Percentiles rank a stretch among this genome's conserved stretches.
Evolutionary conservation across 1,140 invertebrate species (phyloP).

Genomic region (Zelostemma sp.): DNA sequence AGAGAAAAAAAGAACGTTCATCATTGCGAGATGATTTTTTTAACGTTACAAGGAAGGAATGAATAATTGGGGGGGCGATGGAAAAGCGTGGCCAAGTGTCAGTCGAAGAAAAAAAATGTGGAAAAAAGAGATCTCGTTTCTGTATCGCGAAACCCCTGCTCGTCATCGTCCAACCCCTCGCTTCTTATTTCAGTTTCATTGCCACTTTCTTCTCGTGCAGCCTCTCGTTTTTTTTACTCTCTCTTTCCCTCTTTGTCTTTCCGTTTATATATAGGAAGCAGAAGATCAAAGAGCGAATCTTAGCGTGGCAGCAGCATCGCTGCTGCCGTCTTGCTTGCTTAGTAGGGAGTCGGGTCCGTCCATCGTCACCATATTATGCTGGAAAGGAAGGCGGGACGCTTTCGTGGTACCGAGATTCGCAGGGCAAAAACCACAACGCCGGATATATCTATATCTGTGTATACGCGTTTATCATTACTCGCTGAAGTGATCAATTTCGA

Average conservation of each 20-base stretch:
- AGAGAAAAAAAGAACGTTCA: neutral
- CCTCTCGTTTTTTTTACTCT: constrained; percentile 17
- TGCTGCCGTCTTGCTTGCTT: constrained; percentile 54
- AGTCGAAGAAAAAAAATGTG: no score
- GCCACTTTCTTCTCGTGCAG: constrained; percentile 17
- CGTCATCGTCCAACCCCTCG: neutral
- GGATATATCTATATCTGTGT: constrained; percentile 29
- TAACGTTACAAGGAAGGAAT: no score
- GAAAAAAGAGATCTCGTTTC: neutral
- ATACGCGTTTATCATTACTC: neutral
- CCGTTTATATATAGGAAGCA: constrained; percentile 69
- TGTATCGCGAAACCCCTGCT: neutral
- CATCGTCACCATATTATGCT: constrained; percentile 53
- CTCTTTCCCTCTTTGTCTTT: constrained; percentile 37
- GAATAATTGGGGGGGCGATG: no score
- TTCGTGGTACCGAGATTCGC: constrained; percentile 26
- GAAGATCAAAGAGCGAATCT: constrained; percentile 67
- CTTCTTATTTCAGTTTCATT: constrained; percentile 22
- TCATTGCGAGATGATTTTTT: neutral
- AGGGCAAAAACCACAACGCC: constrained; percentile 15
- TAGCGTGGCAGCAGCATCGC: constrained; percentile 62
- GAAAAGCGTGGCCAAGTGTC: neutral
- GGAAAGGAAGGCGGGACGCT: constrained; percentile 15
- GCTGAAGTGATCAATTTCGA: neutral
- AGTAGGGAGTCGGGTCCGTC: constrained; percentile 52